Evolutionary conservation across 2,888 invertebrate genomes (phyloP), one percentile per base, ranked within the genome.

Genomic region (Lepidocyrtoides sp.): DNA sequence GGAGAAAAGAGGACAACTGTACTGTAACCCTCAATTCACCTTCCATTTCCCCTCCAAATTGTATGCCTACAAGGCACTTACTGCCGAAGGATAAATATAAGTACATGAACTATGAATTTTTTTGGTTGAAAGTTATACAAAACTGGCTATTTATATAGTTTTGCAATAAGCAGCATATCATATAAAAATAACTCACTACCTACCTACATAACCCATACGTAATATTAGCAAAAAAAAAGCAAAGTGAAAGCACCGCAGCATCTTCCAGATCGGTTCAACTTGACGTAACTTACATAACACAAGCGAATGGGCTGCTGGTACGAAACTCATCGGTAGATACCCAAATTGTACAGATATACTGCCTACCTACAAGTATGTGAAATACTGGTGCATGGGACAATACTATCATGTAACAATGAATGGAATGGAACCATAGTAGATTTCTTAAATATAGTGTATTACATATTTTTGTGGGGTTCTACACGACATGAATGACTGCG

Each of bases 181-280:
- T 51, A 14, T 14, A 51, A n/a, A 51, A 51, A 3, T 51, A n/a
- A 2, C 57, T 54, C 2, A n/a, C 54, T 54, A 20, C 20, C 10
- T 48, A 48, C 14, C 14, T 29, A 32, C 32, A 63, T 63, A 63
- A 32, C 17, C 26, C 63, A 23, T 14, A 29, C 63, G 26, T 23
- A 60, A 60, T 26, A 57, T 23, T 20, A 57, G 10, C 57, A 20
- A 7, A n/a, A n/a, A n/a, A n/a, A n/a, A 17, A 36, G 36, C 36
- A 36, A 36, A 17, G 63, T 26, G 63, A 63, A 63, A 63, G 63
- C 63, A 63, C 63, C 17, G 29, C 57, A 57, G 57, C n/a, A 57
- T 57, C n/a, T 23, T 57, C n/a, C 20, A 20, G 10, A 41, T 12
- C 12, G 12, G 2, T 12, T 14, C 48, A n/a, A 48, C 48, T 48